phyloP scores from a whole-genome alignment of 1,140 invertebrate genomes.

The Holotrichia oblita region DNA sequence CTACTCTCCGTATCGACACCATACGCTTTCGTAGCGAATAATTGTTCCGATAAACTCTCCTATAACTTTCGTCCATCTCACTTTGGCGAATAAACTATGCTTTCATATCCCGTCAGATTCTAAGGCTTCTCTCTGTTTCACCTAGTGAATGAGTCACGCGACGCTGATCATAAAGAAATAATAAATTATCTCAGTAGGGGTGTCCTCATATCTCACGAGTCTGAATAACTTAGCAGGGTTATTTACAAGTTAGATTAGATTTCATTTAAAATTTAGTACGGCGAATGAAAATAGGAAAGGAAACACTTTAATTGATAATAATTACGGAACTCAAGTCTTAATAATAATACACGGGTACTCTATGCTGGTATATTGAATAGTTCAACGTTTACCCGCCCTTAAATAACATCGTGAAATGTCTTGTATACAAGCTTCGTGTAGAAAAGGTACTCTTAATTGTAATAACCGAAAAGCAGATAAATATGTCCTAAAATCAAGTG shows the following conservation, averaged over 20 bases:
- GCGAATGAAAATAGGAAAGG: neutral
- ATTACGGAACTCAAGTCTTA: conserved; percentile 25
- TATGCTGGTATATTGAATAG: conserved; percentile 20
- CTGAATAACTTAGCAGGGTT: conserved; percentile 51
- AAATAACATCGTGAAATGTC: too few species aligned
- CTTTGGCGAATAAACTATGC: neutral
- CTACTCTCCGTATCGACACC: too few species aligned
- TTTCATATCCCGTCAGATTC: neutral
- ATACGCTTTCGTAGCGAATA: conserved; percentile 42
- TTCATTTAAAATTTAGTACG: conserved; percentile 44
- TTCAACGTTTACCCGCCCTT: conserved; percentile 20
- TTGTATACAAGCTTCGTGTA: neutral
- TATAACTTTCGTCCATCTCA: neutral
- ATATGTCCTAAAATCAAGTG: neutral
- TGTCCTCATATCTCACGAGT: conserved; percentile 53
- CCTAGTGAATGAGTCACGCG: conserved; percentile 48
- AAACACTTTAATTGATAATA: conserved; percentile 43
- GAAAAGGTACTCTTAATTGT: neutral
- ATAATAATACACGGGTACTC: conserved; percentile 33
- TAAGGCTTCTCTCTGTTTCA: neutral
- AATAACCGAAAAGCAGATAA: neutral
- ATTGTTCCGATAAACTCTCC: conserved; percentile 43
- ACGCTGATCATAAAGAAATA: conserved; percentile 49
- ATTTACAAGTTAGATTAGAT: conserved; percentile 53
- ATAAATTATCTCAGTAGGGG: conserved; percentile 50